Evolutionary conservation across 1,140 invertebrate genomes (phyloP), one percentile per base, ranked within the genome.

Genomic region (Bombus haemorrhoidalis): DNA sequence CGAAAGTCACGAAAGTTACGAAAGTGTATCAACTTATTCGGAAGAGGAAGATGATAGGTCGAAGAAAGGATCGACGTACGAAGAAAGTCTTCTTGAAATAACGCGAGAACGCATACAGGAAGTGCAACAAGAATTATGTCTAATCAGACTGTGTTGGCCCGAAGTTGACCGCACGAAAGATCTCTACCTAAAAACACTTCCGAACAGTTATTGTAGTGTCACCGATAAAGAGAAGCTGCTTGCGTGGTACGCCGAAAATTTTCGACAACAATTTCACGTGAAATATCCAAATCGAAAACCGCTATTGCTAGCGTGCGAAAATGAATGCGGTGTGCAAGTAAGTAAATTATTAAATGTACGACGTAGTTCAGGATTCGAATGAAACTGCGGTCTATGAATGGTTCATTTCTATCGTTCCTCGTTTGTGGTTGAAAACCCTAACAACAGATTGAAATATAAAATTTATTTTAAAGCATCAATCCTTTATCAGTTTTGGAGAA

Each of bases 301-400:
- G 18, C 92, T 98, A 66, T 95, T 98, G 53, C 93, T 99, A 28
- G 97, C 97, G 41, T 96, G 97, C 69, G 96, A 97, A 68, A 99
- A 99, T 95, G 98, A 98, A 95, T 98, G 97, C 93, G 96, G 96
- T 68, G 92, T 97, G 62, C 97, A 97, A 96, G 97, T 97, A 93
- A 91, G 87, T 90, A 28, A 81, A 59, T 77, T 12, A 39, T 6
- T 8, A 47, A 66, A n/a, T 43, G 37, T 25, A 53, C 57, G 57
- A 28, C 8, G 13, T 2, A 71, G 5, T 41, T 28, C 6, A 3
- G 25, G 5, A 28, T 71, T 41, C 25, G 10, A 41, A 15, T 12
- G 34, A 25, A 10, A 25, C 8, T 32, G 43, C 28, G 32, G 73
- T 6, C 5, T 37, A 53, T 22, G 47, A 53, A 53, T 1, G n/a